Evolutionary conservation across 2,888 invertebrate genomes (phyloP).

Genomic region (Calliopum simillimum): DNA sequence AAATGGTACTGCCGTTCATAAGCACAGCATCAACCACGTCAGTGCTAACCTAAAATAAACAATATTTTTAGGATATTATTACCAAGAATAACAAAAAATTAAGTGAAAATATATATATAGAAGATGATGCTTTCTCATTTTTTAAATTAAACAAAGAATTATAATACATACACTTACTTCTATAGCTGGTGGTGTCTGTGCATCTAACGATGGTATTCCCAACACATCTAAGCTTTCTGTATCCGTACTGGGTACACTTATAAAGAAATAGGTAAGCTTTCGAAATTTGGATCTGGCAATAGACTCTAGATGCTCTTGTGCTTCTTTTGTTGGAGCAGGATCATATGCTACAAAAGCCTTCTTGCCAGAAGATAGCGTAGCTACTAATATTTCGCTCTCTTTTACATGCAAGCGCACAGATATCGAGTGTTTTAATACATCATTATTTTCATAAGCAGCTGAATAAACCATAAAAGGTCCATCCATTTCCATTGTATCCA

Average conservation of each 20-base stretch:
- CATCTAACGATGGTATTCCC: slow-evolving; percentile 68
- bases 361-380: slow-evolving; percentile 55
- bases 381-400: slow-evolving; percentile 57
- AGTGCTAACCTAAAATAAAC: slow-evolving; percentile 46
- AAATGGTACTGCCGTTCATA: slow-evolving; percentile 52
- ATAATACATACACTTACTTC: slow-evolving; percentile 46
- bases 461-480: slow-evolving; percentile 74
- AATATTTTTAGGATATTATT: no score
- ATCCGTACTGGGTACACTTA: slow-evolving; percentile 74
- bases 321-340: slow-evolving; percentile 63
- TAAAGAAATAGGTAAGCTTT: slow-evolving; percentile 73
- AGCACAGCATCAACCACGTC: slow-evolving; percentile 65
- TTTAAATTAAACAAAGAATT: no score
- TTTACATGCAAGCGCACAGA: slow-evolving; percentile 67
- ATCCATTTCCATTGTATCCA: slow-evolving; percentile 72
- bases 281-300: slow-evolving; percentile 68
- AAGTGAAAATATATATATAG: no score
- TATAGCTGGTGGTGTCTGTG: slow-evolving; percentile 45
- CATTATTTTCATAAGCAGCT: slow-evolving; percentile 70
- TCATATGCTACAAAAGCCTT: slow-evolving; percentile 69
- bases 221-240: slow-evolving; percentile 68
- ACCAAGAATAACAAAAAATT: no score
- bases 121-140: no score
- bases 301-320: slow-evolving; percentile 65
- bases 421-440: slow-evolving; percentile 72